Conservation (phyloP, 2,888 invertebrate genomes). For the Rhogogaster chlorosoma region DNA sequence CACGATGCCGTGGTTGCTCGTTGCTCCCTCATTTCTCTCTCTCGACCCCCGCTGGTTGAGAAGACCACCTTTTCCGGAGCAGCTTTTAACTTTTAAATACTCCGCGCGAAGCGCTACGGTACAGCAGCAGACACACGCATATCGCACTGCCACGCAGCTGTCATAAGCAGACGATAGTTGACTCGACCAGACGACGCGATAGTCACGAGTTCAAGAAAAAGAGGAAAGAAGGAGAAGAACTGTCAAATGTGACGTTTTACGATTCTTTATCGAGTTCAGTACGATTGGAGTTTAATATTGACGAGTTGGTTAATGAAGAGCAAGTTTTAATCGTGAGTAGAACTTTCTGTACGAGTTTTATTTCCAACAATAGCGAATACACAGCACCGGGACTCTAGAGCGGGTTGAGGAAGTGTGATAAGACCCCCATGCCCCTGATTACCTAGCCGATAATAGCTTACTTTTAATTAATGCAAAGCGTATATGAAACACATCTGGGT, state of each 20-base stretch:
- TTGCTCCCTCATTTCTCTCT: background rate
- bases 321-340: background rate
- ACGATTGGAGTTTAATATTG: background rate
- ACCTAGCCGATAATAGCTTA: conserved; percentile 66
- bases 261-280: background rate
- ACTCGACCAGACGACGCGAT: conserved; percentile 74
- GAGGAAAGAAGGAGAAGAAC: background rate
- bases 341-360: background rate
- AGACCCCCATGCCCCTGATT: conserved; percentile 38
- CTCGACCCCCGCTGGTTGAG: background rate
- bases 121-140: background rate
- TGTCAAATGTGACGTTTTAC: conserved; percentile 30
- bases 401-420: conserved; percentile 40
- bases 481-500: conserved; percentile 27
- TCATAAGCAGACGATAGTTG: conserved; percentile 79
- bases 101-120: conserved; percentile 55
- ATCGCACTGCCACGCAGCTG: background rate
- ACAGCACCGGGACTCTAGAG: background rate
- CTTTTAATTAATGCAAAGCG: conserved; percentile 66
- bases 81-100: conserved; percentile 50
- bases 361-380: background rate
- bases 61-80: background rate
- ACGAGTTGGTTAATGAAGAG: background rate
- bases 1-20: conserved; percentile 61
- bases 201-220: background rate